Evolutionary conservation across 2,113 vertebrate genomes (phyloP).

Genomic region (Ranitomeya variabilis): DNA sequence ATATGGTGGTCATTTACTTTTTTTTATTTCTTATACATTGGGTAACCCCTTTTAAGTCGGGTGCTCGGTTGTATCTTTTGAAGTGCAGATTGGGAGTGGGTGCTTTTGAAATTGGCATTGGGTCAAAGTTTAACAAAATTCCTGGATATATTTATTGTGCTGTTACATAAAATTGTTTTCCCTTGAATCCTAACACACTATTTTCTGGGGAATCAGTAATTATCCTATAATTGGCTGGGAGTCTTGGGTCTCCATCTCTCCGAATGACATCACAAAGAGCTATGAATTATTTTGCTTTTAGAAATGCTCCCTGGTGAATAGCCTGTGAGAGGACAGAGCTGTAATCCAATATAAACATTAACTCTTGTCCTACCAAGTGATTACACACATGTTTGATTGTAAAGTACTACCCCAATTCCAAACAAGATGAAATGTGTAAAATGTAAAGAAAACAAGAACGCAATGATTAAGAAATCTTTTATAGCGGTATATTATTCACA

Average conservation of each 20-base stretch:
- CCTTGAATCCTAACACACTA: neutral
- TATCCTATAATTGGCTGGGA: constrained; percentile 38
- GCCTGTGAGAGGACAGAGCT: neutral
- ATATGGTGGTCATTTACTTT: too few relatives aligned
- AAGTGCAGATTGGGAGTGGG: neutral
- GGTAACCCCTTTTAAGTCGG: neutral
- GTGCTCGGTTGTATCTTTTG: neutral
- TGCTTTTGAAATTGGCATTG: neutral
- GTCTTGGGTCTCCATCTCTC: constrained; percentile 40
- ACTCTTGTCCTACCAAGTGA: constrained; percentile 11
- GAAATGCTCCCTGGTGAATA: constrained; percentile 24
- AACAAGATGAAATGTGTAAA: too few relatives aligned
- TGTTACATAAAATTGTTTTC: constrained; percentile 32
- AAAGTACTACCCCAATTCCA: neutral
- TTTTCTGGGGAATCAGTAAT: neutral
- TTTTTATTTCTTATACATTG: too few relatives aligned
- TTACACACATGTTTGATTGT: neutral
- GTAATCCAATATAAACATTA: constrained; percentile 2
- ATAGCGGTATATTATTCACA: too few relatives aligned
- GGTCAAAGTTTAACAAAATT: neutral
- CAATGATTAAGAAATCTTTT: too few relatives aligned
- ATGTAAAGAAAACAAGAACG: too few relatives aligned
- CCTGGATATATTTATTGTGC: neutral
- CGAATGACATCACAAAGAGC: constrained; percentile 42
- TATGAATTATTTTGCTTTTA: constrained; percentile 20